A percentile compares a stretch with the other conserved stretches of the same genome.
These are phyloP conservation scores for Tetrapedia diversipes DNA, from an alignment of 2,888 invertebrate genomes.

Conservation along the genomic window DNA sequence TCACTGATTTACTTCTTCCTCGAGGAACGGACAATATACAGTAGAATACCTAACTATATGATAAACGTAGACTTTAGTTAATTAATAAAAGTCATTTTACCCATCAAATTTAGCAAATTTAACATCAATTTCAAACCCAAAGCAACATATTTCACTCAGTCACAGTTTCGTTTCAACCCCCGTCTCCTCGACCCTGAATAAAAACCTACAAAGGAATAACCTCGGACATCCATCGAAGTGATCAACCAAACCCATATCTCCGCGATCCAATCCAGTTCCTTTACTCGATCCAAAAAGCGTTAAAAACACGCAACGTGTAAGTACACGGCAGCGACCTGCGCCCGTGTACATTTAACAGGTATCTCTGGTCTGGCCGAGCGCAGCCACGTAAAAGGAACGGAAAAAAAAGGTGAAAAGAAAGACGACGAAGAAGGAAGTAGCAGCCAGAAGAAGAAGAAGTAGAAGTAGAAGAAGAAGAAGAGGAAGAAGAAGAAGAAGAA, in stretches of 20 bases:
- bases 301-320: slow-evolving; percentile 36
- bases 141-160: no score
- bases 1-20: no score
- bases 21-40: no score
- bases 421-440: not conserved
- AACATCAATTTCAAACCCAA: no score
- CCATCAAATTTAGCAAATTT: no score
- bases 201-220: not conserved
- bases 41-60: no score
- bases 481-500: not conserved
- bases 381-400: not conserved
- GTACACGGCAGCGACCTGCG: not conserved
- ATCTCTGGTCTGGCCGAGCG: slow-evolving; percentile 19
- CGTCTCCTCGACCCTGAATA: no score
- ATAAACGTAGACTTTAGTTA: no score
- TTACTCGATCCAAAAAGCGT: slow-evolving; percentile 9
- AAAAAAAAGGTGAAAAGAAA: not conserved
- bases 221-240: not conserved
- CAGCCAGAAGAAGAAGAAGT: not conserved
- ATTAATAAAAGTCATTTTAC: no score
- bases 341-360: slow-evolving; percentile 35
- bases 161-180: no score
- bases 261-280: not conserved
- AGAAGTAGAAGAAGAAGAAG: slow-evolving; percentile 1
- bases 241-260: not conserved